These are phyloP conservation scores for Microtus richardsoni DNA, from an alignment of 2,113 vertebrate species.

Conservation along the genomic window DNA sequence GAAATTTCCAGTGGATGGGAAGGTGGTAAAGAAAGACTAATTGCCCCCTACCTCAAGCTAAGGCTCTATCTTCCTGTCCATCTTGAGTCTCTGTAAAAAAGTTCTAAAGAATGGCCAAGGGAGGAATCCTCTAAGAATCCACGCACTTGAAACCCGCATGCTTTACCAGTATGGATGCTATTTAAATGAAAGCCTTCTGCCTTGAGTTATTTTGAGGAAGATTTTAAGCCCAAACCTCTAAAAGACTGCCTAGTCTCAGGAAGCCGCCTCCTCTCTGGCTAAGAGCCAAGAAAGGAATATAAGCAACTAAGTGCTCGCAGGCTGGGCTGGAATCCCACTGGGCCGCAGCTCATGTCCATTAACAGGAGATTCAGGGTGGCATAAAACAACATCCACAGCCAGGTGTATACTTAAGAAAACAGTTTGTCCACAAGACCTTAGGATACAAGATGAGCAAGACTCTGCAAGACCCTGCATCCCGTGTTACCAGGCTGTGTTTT, in stretches of 20 bases:
- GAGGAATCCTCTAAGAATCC: not conserved
- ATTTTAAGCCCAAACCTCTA: constrained; percentile 16
- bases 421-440: constrained; percentile 31
- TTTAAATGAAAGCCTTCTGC: not conserved
- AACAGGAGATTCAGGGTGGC: not conserved
- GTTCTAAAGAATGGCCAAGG: accelerated
- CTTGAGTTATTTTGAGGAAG: not conserved
- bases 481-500: not conserved
- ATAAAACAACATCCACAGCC: not conserved
- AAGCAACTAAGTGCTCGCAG: not conserved
- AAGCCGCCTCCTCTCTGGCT: not conserved
- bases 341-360: not conserved
- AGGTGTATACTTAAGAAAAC: constrained; percentile 24
- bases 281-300: not conserved
- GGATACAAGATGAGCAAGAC: not conserved
- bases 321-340: not conserved
- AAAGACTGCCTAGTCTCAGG: not conserved
- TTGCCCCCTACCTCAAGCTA: not conserved
- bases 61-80: not conserved
- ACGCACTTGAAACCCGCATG: not conserved
- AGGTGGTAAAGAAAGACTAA: not conserved
- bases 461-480: not conserved
- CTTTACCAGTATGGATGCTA: not conserved
- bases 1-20: not conserved
- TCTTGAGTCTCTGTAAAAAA: not conserved